These are phyloP conservation scores for Varanus komodoensis DNA, from an alignment of 2,113 vertebrate species.

Conservation along the genomic window DNA sequence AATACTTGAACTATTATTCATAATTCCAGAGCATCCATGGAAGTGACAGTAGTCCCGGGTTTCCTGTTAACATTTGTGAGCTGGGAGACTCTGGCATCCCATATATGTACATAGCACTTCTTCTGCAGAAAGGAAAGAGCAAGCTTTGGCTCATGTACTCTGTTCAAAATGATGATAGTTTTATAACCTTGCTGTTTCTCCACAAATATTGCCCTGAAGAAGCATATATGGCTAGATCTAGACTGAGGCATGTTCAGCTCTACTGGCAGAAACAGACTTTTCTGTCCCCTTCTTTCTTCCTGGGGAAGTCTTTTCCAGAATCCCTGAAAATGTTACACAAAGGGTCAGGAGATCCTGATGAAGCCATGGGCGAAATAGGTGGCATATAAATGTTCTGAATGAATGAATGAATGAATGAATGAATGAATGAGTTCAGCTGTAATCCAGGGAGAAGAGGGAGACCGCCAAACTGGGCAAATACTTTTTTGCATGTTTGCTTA, in stretches of 20 bases:
- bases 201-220: neutral
- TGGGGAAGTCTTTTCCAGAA: neutral
- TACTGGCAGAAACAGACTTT: neutral
- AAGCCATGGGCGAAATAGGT: no score
- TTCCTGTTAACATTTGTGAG: neutral
- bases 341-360: neutral
- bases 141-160: neutral
- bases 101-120: neutral
- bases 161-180: neutral
- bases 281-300: neutral
- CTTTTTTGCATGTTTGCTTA: neutral
- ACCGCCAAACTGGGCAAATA: neutral
- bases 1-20: neutral
- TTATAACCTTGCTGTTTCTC: neutral
- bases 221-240: neutral
- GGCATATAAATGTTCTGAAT: no score
- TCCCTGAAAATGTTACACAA: neutral
- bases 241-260: neutral
- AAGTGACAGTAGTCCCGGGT: neutral
- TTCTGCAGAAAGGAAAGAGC: neutral
- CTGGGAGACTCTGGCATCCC: neutral
- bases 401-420: no score
- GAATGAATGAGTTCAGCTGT: neutral
- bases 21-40: neutral
- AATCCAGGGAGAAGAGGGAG: neutral